phyloP scores from a whole-genome alignment of 2,797 vertebrate genomes.

The Channa striata region DNA sequence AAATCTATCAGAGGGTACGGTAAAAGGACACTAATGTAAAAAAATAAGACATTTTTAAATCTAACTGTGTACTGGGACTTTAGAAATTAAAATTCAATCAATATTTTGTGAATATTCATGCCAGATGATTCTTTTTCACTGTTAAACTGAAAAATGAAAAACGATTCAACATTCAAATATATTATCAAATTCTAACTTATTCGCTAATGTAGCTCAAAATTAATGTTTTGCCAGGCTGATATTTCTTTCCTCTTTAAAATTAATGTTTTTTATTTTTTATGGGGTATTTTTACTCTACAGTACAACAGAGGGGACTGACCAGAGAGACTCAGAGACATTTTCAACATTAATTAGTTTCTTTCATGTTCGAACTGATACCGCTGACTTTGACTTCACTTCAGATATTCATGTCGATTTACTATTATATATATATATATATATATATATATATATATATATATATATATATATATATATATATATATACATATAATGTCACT shows the following conservation, averaged over 20 bases:
- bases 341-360: slow-evolving; percentile 15
- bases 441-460: too few relatives aligned
- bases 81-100: neutral
- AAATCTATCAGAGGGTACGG: neutral
- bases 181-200: neutral
- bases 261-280: slow-evolving; percentile 16
- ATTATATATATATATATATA: too few relatives aligned
- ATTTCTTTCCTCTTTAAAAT: slow-evolving; percentile 11
- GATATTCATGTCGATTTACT: slow-evolving; percentile 20
- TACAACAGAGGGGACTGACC: neutral
- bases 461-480: too few relatives aligned
- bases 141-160: slow-evolving; percentile 2
- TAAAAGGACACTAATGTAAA: neutral
- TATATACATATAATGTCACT: neutral
- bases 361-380: slow-evolving; percentile 25
- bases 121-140: neutral
- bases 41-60: neutral
- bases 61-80: neutral
- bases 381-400: slow-evolving; percentile 9
- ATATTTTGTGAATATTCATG: neutral
- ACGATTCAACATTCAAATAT: neutral
- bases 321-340: slow-evolving; percentile 12
- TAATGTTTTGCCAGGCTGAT: neutral
- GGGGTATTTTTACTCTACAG: neutral
- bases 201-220: neutral